Evolutionary conservation across 2,888 invertebrate species (phyloP).

Genomic region (Omphaloscelis lunosa): DNA sequence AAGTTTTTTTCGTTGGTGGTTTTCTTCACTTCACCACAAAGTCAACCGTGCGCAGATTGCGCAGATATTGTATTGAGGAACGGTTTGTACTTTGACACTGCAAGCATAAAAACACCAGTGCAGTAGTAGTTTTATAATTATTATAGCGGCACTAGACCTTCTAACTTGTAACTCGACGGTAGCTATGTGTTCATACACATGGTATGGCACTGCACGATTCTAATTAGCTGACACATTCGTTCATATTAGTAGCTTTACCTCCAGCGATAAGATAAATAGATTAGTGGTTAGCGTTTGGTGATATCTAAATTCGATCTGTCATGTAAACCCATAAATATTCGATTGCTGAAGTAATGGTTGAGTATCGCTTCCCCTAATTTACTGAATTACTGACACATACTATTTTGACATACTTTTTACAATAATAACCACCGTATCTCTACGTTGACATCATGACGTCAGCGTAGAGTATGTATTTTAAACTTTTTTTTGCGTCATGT

Average conservation of each 20-base stretch:
- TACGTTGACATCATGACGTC: too few species aligned
- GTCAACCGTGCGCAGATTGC: too few species aligned
- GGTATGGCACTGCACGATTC: background rate
- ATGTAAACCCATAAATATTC: background rate
- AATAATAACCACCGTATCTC: too few species aligned
- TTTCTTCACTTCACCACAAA: background rate
- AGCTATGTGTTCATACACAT: background rate
- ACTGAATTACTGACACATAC: background rate
- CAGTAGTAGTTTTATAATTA: too few species aligned
- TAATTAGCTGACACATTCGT: conserved; percentile 26
- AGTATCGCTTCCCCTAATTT: background rate
- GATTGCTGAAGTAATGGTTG: background rate
- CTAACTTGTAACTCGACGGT: background rate
- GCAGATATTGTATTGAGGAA: background rate
- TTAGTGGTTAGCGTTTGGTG: conserved; percentile 8
- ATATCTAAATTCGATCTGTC: conserved; percentile 9
- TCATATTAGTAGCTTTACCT: conserved; percentile 19
- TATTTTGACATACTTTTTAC: background rate
- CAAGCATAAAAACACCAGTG: background rate
- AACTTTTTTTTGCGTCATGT: too few species aligned
- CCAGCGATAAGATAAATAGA: conserved; percentile 32
- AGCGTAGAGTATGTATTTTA: too few species aligned
- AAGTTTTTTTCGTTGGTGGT: background rate
- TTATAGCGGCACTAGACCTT: background rate
- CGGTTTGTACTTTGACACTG: background rate